Percentiles rank a stretch among this genome's conserved stretches.
phyloP scores from a whole-genome alignment of 2,797 vertebrate genomes.

The Sebastes wilsoni region DNA sequence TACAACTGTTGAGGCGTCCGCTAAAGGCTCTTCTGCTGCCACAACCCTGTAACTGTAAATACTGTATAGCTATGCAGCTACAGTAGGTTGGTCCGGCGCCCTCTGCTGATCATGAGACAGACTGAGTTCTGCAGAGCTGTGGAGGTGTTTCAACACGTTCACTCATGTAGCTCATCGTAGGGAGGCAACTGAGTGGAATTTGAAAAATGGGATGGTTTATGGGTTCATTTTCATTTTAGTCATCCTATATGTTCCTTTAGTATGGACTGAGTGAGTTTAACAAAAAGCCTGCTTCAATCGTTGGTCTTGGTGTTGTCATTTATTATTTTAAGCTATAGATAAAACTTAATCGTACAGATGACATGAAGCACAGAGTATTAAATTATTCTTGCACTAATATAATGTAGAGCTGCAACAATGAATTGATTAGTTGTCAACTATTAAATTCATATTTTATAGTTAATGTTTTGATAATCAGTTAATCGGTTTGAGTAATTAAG shows the following conservation, averaged over 20 bases:
- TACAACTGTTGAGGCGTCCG: background rate
- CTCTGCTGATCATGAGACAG: conserved; percentile 20
- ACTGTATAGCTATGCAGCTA: accelerated
- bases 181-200: background rate
- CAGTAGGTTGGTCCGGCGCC: background rate
- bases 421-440: too few relatives aligned
- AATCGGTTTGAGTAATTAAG: too few relatives aligned
- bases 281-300: background rate
- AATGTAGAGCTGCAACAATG: too few relatives aligned
- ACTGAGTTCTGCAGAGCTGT: background rate
- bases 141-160: background rate
- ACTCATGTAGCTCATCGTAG: background rate
- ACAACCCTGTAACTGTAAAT: background rate
- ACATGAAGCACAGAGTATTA: background rate
- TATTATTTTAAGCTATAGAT: background rate
- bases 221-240: too few relatives aligned
- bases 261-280: background rate
- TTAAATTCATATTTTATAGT: too few relatives aligned
- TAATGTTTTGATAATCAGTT: too few relatives aligned
- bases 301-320: background rate
- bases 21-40: background rate
- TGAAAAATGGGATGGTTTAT: too few relatives aligned
- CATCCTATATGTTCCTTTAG: accelerated
- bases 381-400: background rate
- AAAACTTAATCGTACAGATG: background rate